Evolutionary conservation across 2,888 invertebrate genomes (phyloP).

Genomic region (Prosopocoilus inquinatus): DNA sequence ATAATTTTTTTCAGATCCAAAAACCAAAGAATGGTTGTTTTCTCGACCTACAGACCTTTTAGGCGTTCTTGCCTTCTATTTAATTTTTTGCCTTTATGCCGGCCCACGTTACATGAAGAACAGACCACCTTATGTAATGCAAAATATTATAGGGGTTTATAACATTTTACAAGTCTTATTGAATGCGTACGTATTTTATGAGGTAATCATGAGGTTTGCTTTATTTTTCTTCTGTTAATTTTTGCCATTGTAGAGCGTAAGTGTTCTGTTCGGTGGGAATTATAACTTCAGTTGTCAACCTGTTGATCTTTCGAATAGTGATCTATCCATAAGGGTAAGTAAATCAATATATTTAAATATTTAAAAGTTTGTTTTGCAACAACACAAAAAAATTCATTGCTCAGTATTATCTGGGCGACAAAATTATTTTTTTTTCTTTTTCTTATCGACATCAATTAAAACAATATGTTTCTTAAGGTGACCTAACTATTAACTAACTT

Average conservation of each 20-base stretch:
- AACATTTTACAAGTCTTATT: conserved; percentile 65
- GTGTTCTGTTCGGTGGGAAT: not conserved
- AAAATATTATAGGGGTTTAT: conserved; percentile 64
- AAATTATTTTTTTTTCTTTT: too few relatives aligned
- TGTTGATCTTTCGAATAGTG: conserved; percentile 59
- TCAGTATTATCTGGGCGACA: too few relatives aligned
- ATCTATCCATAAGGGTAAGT: conserved; percentile 46
- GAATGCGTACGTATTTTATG: conserved; percentile 56
- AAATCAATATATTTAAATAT: not conserved
- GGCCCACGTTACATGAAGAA: conserved; percentile 74
- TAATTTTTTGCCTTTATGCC: conserved; percentile 67
- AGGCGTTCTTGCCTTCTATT: conserved; percentile 60
- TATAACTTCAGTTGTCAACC: conserved; percentile 64
- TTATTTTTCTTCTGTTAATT: conserved; percentile 50
- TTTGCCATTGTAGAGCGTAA: conserved; percentile 44
- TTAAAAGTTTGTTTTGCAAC: not conserved
- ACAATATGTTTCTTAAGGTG: too few relatives aligned
- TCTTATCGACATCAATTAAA: too few relatives aligned
- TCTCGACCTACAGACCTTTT: conserved; percentile 65
- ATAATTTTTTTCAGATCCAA: conserved; percentile 55
- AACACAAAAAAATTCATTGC: not conserved
- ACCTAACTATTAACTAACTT: too few relatives aligned
- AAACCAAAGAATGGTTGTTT: conserved; percentile 66
- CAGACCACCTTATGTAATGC: conserved; percentile 62
- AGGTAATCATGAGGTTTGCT: conserved; percentile 49